phyloP scores from a whole-genome alignment of 1,140 invertebrate species.

The Archivesica marissinica region DNA sequence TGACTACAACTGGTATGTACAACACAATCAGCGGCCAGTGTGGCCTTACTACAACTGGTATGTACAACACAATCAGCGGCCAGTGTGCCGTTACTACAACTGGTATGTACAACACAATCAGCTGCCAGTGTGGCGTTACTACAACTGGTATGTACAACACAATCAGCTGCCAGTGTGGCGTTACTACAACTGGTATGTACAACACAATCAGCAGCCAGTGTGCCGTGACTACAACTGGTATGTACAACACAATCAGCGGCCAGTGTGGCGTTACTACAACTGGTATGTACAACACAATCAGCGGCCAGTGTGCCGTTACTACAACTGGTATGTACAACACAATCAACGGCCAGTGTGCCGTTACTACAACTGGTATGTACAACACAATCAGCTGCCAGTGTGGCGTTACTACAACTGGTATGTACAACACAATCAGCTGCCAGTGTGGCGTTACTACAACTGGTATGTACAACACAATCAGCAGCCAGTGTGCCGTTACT shows the following conservation, averaged over 20 bases:
- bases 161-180: conserved; percentile 76
- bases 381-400: conserved; percentile 74
- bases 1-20: conserved; percentile 74
- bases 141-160: conserved; percentile 72
- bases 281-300: conserved; percentile 75
- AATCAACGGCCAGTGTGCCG: conserved; percentile 75
- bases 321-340: conserved; percentile 72
- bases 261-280: conserved; percentile 72
- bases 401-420: conserved; percentile 75
- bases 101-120: conserved; percentile 75
- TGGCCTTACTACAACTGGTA: conserved; percentile 75
- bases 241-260: conserved; percentile 74
- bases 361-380: conserved; percentile 74
- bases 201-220: conserved; percentile 74
- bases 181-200: conserved; percentile 74
- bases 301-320: conserved; percentile 74
- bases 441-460: conserved; percentile 72
- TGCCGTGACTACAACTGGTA: conserved; percentile 75
- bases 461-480: conserved; percentile 75
- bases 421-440: conserved; percentile 74
- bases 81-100: conserved; percentile 72
- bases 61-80: conserved; percentile 74
- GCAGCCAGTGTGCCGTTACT: conserved; percentile 74
- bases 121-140: conserved; percentile 75
- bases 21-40: conserved; percentile 74